phyloP scores from a whole-genome alignment of 2,797 vertebrate species.

The Avahi laniger region DNA sequence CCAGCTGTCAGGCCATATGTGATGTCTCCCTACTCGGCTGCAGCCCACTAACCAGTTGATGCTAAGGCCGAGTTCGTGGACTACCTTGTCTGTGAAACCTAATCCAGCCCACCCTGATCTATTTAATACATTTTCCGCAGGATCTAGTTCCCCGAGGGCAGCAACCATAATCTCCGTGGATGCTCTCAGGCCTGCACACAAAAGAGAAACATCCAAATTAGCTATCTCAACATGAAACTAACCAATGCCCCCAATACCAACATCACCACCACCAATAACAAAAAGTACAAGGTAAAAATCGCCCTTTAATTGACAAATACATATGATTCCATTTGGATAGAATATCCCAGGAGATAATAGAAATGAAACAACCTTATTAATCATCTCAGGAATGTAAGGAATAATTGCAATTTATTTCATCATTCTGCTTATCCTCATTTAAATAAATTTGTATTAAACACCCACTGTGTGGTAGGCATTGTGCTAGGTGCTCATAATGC shows the following conservation, averaged over 20 bases:
- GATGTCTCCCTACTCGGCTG: not conserved
- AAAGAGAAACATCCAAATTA: not conserved
- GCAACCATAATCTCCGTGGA: not conserved
- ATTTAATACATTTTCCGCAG: not conserved
- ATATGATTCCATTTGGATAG: not conserved
- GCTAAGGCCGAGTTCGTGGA: not conserved
- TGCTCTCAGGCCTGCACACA: not conserved
- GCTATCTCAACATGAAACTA: not conserved
- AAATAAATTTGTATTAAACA: not conserved
- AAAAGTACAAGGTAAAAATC: not conserved
- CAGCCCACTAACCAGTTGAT: not conserved
- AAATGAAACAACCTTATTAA: not conserved
- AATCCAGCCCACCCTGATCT: not conserved
- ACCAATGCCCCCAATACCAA: not conserved
- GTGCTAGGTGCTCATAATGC: not conserved
- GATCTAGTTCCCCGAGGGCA: not conserved
- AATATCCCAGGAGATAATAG: not conserved
- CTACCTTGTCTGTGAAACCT: not conserved
- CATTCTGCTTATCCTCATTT: not conserved
- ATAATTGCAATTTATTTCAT: not conserved
- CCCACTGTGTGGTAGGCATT: not conserved
- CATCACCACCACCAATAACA: not conserved
- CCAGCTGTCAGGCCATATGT: not conserved
- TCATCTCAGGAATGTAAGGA: not conserved
- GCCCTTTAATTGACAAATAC: not conserved